Percentiles rank a stretch among this genome's conserved stretches.
Conservation (phyloP, 2,113 vertebrate genomes). For the Tichodroma muraria region DNA sequence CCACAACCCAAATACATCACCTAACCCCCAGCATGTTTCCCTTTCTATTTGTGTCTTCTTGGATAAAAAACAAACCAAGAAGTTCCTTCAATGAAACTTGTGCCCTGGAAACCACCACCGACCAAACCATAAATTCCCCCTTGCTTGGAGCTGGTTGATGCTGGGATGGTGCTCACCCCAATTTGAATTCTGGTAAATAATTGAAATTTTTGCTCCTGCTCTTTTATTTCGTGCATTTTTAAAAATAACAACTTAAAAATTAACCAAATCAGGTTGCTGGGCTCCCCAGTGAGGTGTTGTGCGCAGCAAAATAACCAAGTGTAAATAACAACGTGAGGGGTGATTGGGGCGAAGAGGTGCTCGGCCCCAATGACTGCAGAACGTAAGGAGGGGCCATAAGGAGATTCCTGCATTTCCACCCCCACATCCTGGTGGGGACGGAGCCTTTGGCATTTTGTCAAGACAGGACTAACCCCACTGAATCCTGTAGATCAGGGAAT, state of each 20-base stretch:
- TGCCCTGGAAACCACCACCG: neutral
- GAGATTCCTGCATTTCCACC: neutral
- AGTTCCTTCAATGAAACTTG: neutral
- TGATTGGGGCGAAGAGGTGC: neutral
- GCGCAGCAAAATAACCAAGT: neutral
- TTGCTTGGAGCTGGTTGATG: neutral
- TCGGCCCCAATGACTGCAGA: neutral
- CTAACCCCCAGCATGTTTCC: neutral
- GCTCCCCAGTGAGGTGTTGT: neutral
- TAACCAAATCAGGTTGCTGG: neutral
- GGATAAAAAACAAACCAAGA: neutral
- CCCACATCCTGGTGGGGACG: accelerated
- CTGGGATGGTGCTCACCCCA: neutral
- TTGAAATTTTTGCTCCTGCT: neutral
- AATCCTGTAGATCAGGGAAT: neutral
- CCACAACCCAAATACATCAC: neutral
- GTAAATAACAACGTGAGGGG: neutral
- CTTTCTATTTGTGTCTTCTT: neutral
- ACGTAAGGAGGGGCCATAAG: neutral
- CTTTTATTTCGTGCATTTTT: neutral
- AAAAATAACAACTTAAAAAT: neutral
- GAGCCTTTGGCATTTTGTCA: neutral
- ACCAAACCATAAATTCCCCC: neutral
- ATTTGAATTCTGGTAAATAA: neutral
- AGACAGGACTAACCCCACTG: neutral